These are phyloP conservation scores for Portevinia maculata DNA, from an alignment of 2,888 invertebrate genomes.

Conservation along the genomic window DNA sequence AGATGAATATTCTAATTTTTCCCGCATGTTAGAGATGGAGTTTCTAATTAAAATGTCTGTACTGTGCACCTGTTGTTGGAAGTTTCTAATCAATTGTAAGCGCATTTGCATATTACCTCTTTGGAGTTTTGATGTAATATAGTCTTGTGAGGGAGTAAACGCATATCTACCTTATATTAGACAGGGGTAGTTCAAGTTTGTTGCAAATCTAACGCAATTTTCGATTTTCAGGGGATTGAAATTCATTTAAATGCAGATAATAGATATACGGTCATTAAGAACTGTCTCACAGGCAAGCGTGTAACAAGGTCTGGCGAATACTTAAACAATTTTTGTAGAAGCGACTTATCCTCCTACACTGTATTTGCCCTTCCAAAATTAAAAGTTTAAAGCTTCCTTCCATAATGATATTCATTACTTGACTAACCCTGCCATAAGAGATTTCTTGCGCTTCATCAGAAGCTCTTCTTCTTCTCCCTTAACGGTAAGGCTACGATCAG, in stretches of 20 bases:
- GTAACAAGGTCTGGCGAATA: too few species aligned
- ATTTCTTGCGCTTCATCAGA: too few species aligned
- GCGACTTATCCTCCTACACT: too few species aligned
- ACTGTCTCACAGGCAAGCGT: too few species aligned
- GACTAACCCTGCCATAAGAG: too few species aligned
- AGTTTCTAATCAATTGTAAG: constrained; percentile 70
- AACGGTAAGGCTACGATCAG: too few species aligned
- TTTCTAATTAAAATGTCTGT: constrained; percentile 70
- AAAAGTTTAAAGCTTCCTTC: too few species aligned
- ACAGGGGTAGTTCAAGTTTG: background rate
- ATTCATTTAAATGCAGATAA: background rate
- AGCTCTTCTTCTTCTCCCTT: too few species aligned
- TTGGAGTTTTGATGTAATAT: constrained; percentile 21
- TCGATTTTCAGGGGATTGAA: background rate
- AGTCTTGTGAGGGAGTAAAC: background rate
- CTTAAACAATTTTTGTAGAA: too few species aligned
- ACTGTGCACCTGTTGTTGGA: constrained; percentile 70
- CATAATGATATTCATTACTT: too few species aligned
- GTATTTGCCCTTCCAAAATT: too few species aligned
- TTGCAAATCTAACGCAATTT: background rate
- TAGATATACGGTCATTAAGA: too few species aligned
- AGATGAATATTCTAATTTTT: constrained; percentile 70
- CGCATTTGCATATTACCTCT: constrained; percentile 62
- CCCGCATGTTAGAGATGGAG: constrained; percentile 20
- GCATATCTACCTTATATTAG: background rate